A percentile compares a stretch with the other conserved stretches of the same genome.
Conservation (phyloP, 2,797 vertebrate species). For the Poecile montanus region DNA sequence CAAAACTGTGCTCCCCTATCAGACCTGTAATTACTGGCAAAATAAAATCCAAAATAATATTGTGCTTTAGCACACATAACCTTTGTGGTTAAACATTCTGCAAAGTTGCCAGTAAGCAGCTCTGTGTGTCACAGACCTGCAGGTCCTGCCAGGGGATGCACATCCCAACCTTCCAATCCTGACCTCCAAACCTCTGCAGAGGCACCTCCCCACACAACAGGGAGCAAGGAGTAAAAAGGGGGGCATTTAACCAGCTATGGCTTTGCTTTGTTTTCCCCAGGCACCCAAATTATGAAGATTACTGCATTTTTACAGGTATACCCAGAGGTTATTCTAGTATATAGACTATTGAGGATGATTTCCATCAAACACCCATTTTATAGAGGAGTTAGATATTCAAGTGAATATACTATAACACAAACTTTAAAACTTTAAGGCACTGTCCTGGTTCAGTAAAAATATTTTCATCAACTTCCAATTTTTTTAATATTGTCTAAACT, state of each 20-base stretch:
- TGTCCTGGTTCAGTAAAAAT: not conserved
- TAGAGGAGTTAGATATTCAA: not conserved
- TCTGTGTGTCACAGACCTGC: not conserved
- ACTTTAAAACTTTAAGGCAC: not conserved
- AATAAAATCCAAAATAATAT: not conserved
- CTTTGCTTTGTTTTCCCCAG: not conserved
- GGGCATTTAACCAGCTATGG: not conserved
- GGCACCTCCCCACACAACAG: not conserved
- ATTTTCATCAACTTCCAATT: not conserved
- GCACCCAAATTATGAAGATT: not conserved
- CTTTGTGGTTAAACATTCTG: not conserved
- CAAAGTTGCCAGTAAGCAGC: not conserved
- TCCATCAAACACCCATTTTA: not conserved
- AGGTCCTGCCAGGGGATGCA: not conserved
- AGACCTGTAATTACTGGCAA: not conserved
- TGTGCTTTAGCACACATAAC: not conserved
- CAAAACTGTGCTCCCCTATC: not conserved
- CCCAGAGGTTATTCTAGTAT: not conserved
- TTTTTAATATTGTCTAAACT: not conserved
- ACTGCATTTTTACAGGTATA: not conserved
- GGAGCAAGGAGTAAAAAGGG: not conserved
- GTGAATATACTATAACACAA: not conserved
- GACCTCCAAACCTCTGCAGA: not conserved
- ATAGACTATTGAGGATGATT: not conserved
- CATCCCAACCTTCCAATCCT: not conserved